These are phyloP conservation scores for Parascotia fuliginaria DNA, from an alignment of 2,888 invertebrate species.

Conservation along the genomic window DNA sequence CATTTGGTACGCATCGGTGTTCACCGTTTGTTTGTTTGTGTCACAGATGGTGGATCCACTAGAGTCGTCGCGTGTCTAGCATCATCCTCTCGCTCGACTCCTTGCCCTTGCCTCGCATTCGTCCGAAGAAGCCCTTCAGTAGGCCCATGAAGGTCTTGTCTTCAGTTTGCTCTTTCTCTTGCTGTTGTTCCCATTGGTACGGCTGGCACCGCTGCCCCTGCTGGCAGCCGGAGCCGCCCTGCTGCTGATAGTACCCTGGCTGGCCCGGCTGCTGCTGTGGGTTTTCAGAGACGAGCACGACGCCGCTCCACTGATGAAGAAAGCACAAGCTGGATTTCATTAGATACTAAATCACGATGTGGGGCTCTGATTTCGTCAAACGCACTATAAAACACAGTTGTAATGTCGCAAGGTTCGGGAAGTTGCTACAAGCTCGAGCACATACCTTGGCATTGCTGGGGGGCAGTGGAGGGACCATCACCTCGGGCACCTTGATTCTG, in stretches of 20 bases:
- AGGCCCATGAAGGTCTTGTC: slow-evolving; percentile 56
- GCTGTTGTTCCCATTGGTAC: not conserved
- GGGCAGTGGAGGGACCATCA: slow-evolving; percentile 71
- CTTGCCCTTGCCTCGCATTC: slow-evolving; percentile 53
- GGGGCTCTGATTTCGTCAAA: slow-evolving; percentile 82
- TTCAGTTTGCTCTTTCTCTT: slow-evolving; percentile 12
- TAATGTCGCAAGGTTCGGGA: slow-evolving; percentile 47
- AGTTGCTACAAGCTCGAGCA: not conserved
- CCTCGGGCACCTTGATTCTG: slow-evolving; percentile 72
- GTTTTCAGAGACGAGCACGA: slow-evolving; percentile 48
- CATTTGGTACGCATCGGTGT: slow-evolving; percentile 16
- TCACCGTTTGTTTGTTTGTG: not conserved
- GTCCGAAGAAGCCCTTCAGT: slow-evolving; percentile 65
- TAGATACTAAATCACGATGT: slow-evolving; percentile 70
- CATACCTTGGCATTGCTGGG: slow-evolving; percentile 73
- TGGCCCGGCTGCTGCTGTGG: slow-evolving; percentile 15
- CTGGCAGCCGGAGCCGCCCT: slow-evolving; percentile 15
- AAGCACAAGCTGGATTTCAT: slow-evolving; percentile 83
- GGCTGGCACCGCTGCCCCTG: slow-evolving; percentile 7
- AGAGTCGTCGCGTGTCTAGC: slow-evolving; percentile 10
- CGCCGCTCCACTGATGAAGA: slow-evolving; percentile 77
- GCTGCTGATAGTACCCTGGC: slow-evolving; percentile 23
- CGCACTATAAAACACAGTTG: slow-evolving; percentile 67
- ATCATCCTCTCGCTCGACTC: slow-evolving; percentile 54
- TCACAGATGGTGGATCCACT: slow-evolving; percentile 2